A percentile compares a stretch with the other conserved stretches of the same genome.
Evolutionary conservation across 2,797 vertebrate genomes (phyloP).

Genomic region (Parotocinclus haroldoi): DNA sequence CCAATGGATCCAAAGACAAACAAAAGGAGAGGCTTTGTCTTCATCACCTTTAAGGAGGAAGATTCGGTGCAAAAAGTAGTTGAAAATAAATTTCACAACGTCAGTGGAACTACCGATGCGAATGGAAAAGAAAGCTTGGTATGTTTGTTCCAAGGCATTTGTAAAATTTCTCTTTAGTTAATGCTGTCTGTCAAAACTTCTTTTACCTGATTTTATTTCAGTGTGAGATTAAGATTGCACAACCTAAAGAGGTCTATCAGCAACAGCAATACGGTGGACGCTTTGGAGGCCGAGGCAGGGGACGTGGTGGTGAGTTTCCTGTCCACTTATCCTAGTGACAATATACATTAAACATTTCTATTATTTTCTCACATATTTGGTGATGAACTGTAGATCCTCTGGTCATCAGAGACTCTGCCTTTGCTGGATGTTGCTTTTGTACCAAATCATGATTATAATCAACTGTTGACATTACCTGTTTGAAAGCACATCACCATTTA

Average conservation of each 20-base stretch:
- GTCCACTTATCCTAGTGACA: background rate
- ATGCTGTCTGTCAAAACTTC: too few relatives aligned
- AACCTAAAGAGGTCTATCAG: slow-evolving; percentile 98
- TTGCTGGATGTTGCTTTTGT: too few relatives aligned
- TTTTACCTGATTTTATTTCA: slow-evolving; percentile 48
- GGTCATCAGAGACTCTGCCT: too few relatives aligned
- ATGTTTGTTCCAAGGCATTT: slow-evolving; percentile 8
- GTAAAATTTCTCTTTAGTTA: background rate
- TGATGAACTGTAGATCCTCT: too few relatives aligned
- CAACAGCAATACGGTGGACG: slow-evolving; percentile 87
- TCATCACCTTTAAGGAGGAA: slow-evolving; percentile 97
- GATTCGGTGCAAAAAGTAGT: slow-evolving; percentile 91
- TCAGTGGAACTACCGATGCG: slow-evolving; percentile 88
- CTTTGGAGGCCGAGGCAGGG: slow-evolving; percentile 74
- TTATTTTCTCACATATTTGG: too few relatives aligned
- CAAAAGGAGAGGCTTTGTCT: slow-evolving; percentile 97
- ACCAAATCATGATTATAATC: too few relatives aligned
- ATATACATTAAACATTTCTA: too few relatives aligned
- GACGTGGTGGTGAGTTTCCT: slow-evolving; percentile 69
- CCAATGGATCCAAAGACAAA: slow-evolving; percentile 95
- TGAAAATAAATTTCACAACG: slow-evolving; percentile 96
- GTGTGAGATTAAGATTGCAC: slow-evolving; percentile 98
- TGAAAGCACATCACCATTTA: too few relatives aligned
- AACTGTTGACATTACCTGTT: too few relatives aligned
- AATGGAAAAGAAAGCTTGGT: slow-evolving; percentile 53